phyloP scores from a whole-genome alignment of 1,140 invertebrate species.

The Drosophila suzukii region DNA sequence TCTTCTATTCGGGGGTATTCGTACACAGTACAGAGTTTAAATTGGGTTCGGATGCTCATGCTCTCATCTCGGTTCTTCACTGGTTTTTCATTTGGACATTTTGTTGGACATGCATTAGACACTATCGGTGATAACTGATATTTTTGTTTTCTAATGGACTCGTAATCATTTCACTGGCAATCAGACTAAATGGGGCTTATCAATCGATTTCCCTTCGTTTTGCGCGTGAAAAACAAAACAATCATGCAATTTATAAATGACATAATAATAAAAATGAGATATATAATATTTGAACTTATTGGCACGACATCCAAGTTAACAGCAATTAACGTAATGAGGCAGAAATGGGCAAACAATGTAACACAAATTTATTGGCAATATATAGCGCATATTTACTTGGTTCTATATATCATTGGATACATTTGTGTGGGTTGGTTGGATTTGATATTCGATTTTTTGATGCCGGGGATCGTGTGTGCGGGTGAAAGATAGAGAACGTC shows the following conservation, averaged over 20 bases:
- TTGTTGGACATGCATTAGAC: slow-evolving; percentile 31
- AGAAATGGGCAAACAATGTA: slow-evolving; percentile 33
- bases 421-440: slow-evolving; percentile 41
- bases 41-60: slow-evolving; percentile 24
- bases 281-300: slow-evolving; percentile 9
- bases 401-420: slow-evolving; percentile 57
- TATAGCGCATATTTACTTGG: slow-evolving; percentile 75
- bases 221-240: slow-evolving; percentile 13
- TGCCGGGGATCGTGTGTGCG: slow-evolving; percentile 54
- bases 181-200: slow-evolving; percentile 40
- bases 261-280: background rate
- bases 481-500: slow-evolving; percentile 71
- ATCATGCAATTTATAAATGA: slow-evolving; percentile 33
- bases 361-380: slow-evolving; percentile 64
- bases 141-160: slow-evolving; percentile 14
- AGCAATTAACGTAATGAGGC: slow-evolving; percentile 22
- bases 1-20: slow-evolving; percentile 24
- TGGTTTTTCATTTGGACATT: slow-evolving; percentile 3
- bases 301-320: slow-evolving; percentile 36
- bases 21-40: slow-evolving; percentile 8
- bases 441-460: slow-evolving; percentile 47
- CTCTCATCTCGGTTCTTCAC: slow-evolving; percentile 23
- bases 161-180: slow-evolving; percentile 19
- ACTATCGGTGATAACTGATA: slow-evolving; percentile 16
- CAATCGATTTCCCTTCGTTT: slow-evolving; percentile 33